Base-by-base conservation (phyloP, 2,888 invertebrate species). In the Sialis lutaria region DNA sequence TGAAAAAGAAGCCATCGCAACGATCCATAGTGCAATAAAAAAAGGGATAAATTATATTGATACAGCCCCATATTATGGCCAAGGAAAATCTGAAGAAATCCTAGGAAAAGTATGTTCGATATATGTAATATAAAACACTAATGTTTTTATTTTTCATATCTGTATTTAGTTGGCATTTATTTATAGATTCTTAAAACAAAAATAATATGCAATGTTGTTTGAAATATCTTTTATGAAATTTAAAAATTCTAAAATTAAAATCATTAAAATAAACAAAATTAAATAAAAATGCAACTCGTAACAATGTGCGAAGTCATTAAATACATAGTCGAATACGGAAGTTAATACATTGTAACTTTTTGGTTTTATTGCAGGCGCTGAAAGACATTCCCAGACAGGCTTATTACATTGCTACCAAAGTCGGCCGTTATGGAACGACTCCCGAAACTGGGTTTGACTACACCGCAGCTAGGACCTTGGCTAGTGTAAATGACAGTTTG, bases 21-120 rank as follows among this genome's bases (percentile, higher is more conserved):
- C 88, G 1, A 71, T 95, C 35, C 72, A 72, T 45, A 69, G 77
- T 54, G 82, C 84, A 0, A 60, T 95, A 3, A 79, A 75, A 58
- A 69, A 68, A 37, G 95, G 93, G 6, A 73, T 96, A 12, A 96
- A 96, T 67, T 90, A 87, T 57, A 76, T 96, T 49, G 95, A 96
- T 60, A 92, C 91, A 0, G 86, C 84, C 0, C 91, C 91, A 0
- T 95, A 81, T 80, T 95, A 95, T 60, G 95, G 95, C 0, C 82
- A 89, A 59, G 88, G 92, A 1, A 73, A 72, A 50, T 85, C 93
- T 0, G 93, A 95, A 65, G 72, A 70, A 51, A 70, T 83, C 8
- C 66, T 93, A 22, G 95, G 93, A 52, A 79, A 84, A 72, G 82
- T 82, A 41, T 33, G 31, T 39, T 8, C 8, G 7, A 4, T 4